Evolutionary conservation across 2,797 vertebrate genomes (phyloP).

Genomic region (Columba guinea): DNA sequence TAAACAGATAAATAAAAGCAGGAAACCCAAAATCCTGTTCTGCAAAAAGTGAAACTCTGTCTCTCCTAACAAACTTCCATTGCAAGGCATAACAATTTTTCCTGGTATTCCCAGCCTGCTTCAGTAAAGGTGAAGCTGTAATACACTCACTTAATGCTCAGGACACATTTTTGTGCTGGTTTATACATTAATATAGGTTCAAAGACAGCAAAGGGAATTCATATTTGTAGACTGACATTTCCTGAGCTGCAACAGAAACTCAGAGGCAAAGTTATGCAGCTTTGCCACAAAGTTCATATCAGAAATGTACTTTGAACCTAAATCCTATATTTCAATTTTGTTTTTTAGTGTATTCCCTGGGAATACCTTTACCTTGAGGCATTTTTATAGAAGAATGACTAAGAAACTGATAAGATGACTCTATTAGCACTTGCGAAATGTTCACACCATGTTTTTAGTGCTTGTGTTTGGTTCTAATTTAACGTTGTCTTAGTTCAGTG

Average conservation of each 20-base stretch:
- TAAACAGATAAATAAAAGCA: neutral
- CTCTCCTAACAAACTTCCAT: neutral
- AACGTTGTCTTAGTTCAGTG: neutral
- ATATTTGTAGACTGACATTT: neutral
- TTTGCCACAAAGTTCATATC: neutral
- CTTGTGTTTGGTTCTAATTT: neutral
- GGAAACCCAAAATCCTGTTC: neutral
- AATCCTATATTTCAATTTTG: neutral
- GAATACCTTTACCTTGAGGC: neutral
- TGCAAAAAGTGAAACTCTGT: neutral
- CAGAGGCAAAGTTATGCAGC: neutral
- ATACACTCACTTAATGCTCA: neutral
- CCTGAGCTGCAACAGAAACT: neutral
- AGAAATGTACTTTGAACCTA: neutral
- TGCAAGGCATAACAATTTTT: neutral
- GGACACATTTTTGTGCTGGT: neutral
- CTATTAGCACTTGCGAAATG: neutral
- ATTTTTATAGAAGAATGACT: neutral
- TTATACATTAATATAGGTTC: neutral
- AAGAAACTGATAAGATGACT: neutral
- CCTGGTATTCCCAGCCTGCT: neutral
- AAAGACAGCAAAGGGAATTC: neutral
- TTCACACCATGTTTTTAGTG: neutral
- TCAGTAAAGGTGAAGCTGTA: neutral
- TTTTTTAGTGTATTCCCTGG: neutral